Base-by-base conservation (phyloP, 2,797 vertebrate genomes). In the Sebastes trivittatus region DNA sequence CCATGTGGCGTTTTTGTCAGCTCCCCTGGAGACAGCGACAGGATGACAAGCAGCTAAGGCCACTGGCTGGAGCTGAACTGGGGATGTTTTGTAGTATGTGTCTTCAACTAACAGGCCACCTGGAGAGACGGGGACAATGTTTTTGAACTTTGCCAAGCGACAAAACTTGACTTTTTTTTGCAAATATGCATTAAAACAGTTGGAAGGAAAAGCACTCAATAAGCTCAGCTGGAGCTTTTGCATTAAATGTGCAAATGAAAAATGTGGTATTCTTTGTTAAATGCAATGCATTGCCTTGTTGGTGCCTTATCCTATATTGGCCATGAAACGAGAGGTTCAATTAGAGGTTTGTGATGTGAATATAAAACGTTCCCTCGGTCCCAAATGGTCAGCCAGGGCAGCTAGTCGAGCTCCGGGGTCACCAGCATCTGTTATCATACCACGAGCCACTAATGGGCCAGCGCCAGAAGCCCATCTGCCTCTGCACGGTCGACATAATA, bases 381-480 rank as follows among this genome's bases (percentile, higher is more conserved):
- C 60, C 71, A 68, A 69, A 76, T 70, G 79, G 60, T 55, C 66
- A 79, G 66, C 52, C n/a, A 64, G 63, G 75, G 59, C 59, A 80
- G 76, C 34, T 23, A 72, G 84, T 54, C 2, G 23, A 87, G 68
- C 81, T 77, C 42, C 5, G 7, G 76, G 87, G 80, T 85, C 78
- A 76, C n/a, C 23, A 54, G 80, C 81, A 85, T 91, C 78, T 80
- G 73, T 77, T 83, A 87, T 87, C 72, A 66, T 32, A 75, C 78
- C 46, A 80, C 71, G 77, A 78, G 72, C 66, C 72, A 71, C 83
- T 88, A 90, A 91, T 81, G 75, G 82, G 64, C 20, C 16, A 65
- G 36, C 22, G 62, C 78, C 70, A 88, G 67, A 78, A 66, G 32
- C 76, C 92, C 90, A 91, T 90, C 92, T 93, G 89, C 83, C 36